A percentile compares a stretch with the other conserved stretches of the same genome.
Evolutionary conservation across 2,797 vertebrate species (phyloP).

Genomic region (Pristis pectinata): DNA sequence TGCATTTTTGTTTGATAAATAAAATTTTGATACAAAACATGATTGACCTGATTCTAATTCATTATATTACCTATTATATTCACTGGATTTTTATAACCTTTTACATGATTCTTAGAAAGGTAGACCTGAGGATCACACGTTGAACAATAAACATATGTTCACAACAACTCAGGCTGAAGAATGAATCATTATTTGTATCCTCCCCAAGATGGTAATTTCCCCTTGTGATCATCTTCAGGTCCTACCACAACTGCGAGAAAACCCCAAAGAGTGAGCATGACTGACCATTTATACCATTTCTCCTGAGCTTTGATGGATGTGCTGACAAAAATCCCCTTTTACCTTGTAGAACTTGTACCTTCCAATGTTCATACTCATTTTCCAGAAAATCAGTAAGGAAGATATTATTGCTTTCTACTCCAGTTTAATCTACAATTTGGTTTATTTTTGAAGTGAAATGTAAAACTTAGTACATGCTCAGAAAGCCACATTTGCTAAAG

Average conservation of each 20-base stretch:
- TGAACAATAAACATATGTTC: not conserved
- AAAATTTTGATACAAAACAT: conserved; percentile 89
- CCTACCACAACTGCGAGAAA: not conserved
- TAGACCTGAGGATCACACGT: not conserved
- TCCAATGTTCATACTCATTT: not conserved
- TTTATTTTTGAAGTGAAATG: not conserved
- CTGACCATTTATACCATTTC: not conserved
- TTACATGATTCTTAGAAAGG: not conserved
- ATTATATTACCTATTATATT: not conserved
- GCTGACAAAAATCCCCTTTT: not conserved
- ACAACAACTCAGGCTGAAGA: not conserved
- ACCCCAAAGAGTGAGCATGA: not conserved
- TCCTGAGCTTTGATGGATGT: not conserved
- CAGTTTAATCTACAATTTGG: not conserved
- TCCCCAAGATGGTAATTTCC: not conserved
- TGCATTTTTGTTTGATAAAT: conserved; percentile 94
- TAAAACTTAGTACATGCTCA: not conserved
- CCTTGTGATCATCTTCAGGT: not conserved
- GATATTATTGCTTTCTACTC: not conserved
- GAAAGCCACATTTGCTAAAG: not conserved
- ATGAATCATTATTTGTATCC: not conserved
- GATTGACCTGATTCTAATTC: no score
- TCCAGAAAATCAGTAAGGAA: not conserved
- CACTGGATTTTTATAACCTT: not conserved
- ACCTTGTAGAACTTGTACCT: not conserved